Conservation (phyloP, 2,888 invertebrate species). For the Silvanus unidentatus region DNA sequence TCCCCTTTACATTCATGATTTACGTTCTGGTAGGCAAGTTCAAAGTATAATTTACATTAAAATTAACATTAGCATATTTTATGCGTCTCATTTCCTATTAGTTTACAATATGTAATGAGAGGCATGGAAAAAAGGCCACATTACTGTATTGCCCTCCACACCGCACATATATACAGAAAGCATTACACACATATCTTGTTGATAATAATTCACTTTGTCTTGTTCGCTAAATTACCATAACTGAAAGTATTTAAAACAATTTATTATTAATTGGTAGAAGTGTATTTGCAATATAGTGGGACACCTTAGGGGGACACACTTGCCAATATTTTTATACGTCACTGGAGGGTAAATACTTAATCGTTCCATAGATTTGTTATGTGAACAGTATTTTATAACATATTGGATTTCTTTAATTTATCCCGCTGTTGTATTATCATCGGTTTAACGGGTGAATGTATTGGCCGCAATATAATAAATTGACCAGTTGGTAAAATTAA, state of each 20-base stretch:
- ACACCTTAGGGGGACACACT: slow-evolving; percentile 13
- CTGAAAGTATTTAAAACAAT: slow-evolving; percentile 29
- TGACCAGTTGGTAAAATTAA: too few relatives aligned
- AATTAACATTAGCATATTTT: too few relatives aligned
- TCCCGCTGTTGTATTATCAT: background rate
- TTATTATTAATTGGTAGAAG: slow-evolving; percentile 30
- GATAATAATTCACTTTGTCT: slow-evolving; percentile 29
- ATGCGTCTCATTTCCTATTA: background rate
- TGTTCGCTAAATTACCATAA: slow-evolving; percentile 24
- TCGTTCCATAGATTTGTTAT: background rate
- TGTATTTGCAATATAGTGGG: slow-evolving; percentile 12
- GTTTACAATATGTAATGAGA: slow-evolving; percentile 9
- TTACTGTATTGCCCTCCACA: slow-evolving; percentile 21
- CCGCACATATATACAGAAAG: too few relatives aligned
- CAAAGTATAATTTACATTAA: too few relatives aligned
- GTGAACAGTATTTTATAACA: background rate
- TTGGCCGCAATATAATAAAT: too few relatives aligned
- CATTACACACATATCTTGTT: too few relatives aligned
- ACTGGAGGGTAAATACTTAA: slow-evolving; percentile 6
- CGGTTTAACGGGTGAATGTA: too few relatives aligned
- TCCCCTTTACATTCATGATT: too few relatives aligned
- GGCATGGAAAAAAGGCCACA: slow-evolving; percentile 21
- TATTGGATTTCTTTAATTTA: slow-evolving; percentile 3
- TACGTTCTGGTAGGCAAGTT: too few relatives aligned
- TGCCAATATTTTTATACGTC: slow-evolving; percentile 15